Conservation (phyloP, 2,113 vertebrate species). For the Alosa alosa region DNA sequence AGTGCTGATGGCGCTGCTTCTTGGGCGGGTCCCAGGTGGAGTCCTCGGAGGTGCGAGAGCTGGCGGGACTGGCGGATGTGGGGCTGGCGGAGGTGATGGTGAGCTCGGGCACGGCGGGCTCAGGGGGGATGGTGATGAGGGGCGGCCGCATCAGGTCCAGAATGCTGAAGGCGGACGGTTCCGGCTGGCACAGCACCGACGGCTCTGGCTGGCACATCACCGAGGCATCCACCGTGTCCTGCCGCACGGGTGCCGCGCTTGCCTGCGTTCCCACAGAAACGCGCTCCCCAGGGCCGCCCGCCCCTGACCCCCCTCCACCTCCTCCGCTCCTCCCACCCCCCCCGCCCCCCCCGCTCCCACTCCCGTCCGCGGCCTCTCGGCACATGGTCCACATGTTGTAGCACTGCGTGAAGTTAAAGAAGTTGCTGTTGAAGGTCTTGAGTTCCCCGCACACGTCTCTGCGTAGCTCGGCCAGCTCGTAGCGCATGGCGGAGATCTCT, state of each 20-base stretch:
- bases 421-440: conserved; percentile 81
- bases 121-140: conserved; percentile 74
- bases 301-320: conserved; percentile 26
- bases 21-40: conserved; percentile 73
- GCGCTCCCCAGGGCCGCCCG: conserved; percentile 59
- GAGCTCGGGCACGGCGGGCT: conserved; percentile 68
- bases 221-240: conserved; percentile 72
- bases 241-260: conserved; percentile 67
- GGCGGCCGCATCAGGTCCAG: conserved; percentile 74
- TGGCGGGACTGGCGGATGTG: conserved; percentile 66
- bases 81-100: conserved; percentile 47
- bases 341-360: not conserved
- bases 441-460: conserved; percentile 76
- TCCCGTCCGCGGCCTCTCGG: conserved; percentile 56
- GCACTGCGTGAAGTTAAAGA: conserved; percentile 81
- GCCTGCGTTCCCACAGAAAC: conserved; percentile 76
- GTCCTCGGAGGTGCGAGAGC: conserved; percentile 59
- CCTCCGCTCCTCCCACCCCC: conserved; percentile 50
- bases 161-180: conserved; percentile 70
- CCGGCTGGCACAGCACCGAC: conserved; percentile 77
- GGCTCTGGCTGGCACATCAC: conserved; percentile 79
- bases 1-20: conserved; percentile 59
- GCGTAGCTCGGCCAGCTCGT: conserved; percentile 75
- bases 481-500: conserved; percentile 79
- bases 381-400: conserved; percentile 80